Conservation (phyloP, 2,797 vertebrate species). For the Schizopygopsis malacanthus region DNA sequence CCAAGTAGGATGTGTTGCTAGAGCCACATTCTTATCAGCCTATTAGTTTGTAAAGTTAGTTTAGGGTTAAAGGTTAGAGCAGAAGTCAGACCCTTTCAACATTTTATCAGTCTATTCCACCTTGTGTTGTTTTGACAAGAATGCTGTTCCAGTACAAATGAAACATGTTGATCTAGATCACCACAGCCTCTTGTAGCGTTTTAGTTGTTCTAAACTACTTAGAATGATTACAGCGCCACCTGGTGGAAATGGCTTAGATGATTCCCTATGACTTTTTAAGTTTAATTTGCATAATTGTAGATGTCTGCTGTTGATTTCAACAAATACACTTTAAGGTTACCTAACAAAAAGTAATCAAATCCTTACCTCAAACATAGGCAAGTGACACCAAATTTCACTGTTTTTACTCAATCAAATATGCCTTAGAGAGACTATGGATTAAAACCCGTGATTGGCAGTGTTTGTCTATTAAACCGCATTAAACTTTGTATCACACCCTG, state of each 20-base stretch:
- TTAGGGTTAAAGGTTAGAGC: neutral
- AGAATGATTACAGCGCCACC: constrained; percentile 63
- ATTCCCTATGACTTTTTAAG: neutral
- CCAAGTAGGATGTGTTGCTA: neutral
- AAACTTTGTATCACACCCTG: constrained; percentile 14
- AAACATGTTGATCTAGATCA: constrained; percentile 10
- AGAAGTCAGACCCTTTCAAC: neutral
- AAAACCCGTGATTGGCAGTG: neutral
- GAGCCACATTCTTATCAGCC: neutral
- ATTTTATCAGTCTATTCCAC: constrained; percentile 5
- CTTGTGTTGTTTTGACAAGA: neutral
- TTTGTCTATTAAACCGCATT: constrained; percentile 13
- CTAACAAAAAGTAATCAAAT: neutral
- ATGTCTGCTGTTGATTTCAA: neutral
- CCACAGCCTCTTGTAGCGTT: neutral
- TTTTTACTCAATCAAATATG: constrained; percentile 18
- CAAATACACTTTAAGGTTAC: neutral
- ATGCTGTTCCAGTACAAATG: neutral
- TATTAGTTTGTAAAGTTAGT: too few species aligned
- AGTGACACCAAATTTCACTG: constrained; percentile 1
- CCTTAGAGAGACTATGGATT: constrained; percentile 17
- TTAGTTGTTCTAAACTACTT: neutral
- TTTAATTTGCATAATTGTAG: neutral
- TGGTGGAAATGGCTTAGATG: constrained; percentile 64
- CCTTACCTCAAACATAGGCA: neutral